Evolutionary conservation across 2,797 vertebrate genomes (phyloP).

Genomic region (Thaleichthys pacificus): DNA sequence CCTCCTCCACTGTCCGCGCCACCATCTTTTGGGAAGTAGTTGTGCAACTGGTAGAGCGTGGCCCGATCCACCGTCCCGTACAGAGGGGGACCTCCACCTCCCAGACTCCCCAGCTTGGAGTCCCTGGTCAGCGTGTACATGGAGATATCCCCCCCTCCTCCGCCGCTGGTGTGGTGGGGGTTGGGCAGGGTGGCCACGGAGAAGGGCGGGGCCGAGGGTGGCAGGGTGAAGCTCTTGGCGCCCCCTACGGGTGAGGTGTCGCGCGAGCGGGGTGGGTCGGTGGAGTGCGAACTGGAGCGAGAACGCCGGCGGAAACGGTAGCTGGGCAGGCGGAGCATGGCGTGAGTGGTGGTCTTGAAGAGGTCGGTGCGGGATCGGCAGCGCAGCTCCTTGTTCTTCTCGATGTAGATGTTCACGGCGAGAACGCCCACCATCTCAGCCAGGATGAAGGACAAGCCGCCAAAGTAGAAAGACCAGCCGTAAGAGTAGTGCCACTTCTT

Average conservation of each 20-base stretch:
- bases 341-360: constrained; percentile 83
- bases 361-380: constrained; percentile 88
- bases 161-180: constrained; percentile 75
- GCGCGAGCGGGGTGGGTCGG: constrained; percentile 81
- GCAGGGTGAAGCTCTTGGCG: constrained; percentile 75
- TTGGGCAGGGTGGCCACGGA: constrained; percentile 89
- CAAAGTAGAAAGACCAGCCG: constrained; percentile 95
- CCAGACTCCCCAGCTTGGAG: constrained; percentile 72
- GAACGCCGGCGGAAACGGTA: constrained; percentile 89
- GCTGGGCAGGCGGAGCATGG: constrained; percentile 86
- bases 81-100: constrained; percentile 68
- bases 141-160: constrained; percentile 75
- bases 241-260: constrained; percentile 80
- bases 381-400: constrained; percentile 90
- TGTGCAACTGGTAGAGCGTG: constrained; percentile 89
- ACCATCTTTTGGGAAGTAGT: constrained; percentile 88
- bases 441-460: constrained; percentile 91
- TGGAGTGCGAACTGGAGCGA: constrained; percentile 84
- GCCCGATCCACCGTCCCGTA: constrained; percentile 76
- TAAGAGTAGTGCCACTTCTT: constrained; percentile 94
- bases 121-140: constrained; percentile 80
- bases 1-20: constrained; percentile 57
- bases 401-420: constrained; percentile 94
- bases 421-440: constrained; percentile 93
- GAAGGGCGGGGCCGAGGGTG: constrained; percentile 77